A percentile compares a stretch with the other conserved stretches of the same genome.
These are phyloP conservation scores for Nephrotoma flavescens DNA, from an alignment of 2,888 invertebrate species.

Conservation along the genomic window DNA sequence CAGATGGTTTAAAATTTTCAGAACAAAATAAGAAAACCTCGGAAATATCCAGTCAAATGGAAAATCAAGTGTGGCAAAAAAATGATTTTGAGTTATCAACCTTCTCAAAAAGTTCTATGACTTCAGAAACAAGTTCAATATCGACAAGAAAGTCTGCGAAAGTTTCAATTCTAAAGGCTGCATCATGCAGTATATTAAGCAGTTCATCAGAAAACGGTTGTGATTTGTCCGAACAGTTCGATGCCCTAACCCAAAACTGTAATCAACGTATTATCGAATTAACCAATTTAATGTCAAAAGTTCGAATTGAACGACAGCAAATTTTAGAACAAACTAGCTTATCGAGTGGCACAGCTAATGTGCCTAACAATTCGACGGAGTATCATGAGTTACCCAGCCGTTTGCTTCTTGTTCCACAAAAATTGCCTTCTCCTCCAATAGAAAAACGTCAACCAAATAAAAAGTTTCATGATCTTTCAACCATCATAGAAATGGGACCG, in stretches of 20 bases:
- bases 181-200: neutral
- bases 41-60: neutral
- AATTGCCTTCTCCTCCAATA: neutral
- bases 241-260: constrained; percentile 38
- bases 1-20: constrained; percentile 7
- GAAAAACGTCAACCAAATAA: neutral
- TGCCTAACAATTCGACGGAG: constrained; percentile 25
- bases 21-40: constrained; percentile 9
- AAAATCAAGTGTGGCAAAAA: neutral
- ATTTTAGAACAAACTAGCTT: constrained; percentile 32
- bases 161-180: neutral
- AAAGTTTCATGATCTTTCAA: constrained; percentile 45
- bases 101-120: neutral
- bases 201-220: neutral
- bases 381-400: constrained; percentile 20
- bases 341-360: constrained; percentile 24
- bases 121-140: neutral
- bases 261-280: constrained; percentile 40
- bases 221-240: constrained; percentile 28
- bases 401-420: neutral
- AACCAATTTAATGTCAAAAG: constrained; percentile 38
- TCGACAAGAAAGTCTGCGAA: neutral
- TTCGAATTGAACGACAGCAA: constrained; percentile 39
- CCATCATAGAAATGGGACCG: constrained; percentile 52
- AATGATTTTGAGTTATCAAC: neutral